These are phyloP conservation scores for Drosophila jambulina DNA, from an alignment of 1,140 invertebrate genomes.

Conservation along the genomic window DNA sequence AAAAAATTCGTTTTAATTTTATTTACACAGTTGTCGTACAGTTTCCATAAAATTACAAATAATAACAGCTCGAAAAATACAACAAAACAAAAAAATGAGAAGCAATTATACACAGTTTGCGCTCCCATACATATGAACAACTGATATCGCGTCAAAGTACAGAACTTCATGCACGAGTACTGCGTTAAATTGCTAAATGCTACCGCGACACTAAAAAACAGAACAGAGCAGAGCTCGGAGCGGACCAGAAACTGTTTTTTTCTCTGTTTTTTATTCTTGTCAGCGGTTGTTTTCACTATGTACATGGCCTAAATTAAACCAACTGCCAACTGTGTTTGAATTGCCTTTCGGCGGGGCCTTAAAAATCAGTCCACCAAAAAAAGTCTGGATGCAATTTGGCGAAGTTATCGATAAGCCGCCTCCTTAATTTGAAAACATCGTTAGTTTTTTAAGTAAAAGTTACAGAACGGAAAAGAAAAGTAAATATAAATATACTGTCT, in stretches of 20 bases:
- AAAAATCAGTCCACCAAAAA: conserved; percentile 5
- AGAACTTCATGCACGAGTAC: conserved; percentile 82
- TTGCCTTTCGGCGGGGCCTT: conserved; percentile 33
- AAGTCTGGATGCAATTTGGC: conserved; percentile 34
- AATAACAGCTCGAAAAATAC: conserved; percentile 44
- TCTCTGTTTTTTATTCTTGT: conserved; percentile 41
- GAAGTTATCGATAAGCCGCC: conserved; percentile 2
- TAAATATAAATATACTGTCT: too few relatives aligned
- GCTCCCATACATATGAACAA: conserved; percentile 46
- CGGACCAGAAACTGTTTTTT: conserved; percentile 36
- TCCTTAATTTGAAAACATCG: too few relatives aligned
- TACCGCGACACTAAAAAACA: conserved; percentile 70
- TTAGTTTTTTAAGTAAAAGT: too few relatives aligned
- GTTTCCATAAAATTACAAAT: conserved; percentile 81
- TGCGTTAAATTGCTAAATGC: conserved; percentile 81
- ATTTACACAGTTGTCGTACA: conserved; percentile 80
- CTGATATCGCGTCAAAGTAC: conserved; percentile 80
- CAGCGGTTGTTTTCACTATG: conserved; percentile 53
- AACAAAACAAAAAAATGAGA: conserved; percentile 42
- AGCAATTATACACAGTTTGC: conserved; percentile 64
- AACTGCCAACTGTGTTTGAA: conserved; percentile 76
- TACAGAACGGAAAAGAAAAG: background rate
- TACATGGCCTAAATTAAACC: conserved; percentile 76
- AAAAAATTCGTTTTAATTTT: conserved; percentile 65
- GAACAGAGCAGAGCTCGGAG: conserved; percentile 36